Conservation (phyloP, 2,888 invertebrate species). For the Hypena proboscidalis region DNA sequence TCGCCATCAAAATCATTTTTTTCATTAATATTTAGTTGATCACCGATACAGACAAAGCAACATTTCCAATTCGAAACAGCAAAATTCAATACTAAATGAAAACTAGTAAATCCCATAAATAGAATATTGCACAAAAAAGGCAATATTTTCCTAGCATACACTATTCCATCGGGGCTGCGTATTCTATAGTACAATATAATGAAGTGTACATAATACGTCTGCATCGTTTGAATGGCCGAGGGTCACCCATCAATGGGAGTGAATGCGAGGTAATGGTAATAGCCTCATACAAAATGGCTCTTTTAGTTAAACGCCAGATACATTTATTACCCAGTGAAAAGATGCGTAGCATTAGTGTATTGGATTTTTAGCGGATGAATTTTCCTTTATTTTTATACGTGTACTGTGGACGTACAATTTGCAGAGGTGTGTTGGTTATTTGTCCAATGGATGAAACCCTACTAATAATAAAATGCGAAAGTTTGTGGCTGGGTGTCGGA, state of each 20-base stretch:
- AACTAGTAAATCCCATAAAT: too few species aligned
- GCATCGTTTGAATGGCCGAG: slow-evolving; percentile 44
- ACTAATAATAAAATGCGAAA: too few species aligned
- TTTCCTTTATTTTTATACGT: too few species aligned
- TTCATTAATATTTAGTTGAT: too few species aligned
- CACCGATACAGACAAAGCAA: too few species aligned
- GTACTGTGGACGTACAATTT: too few species aligned
- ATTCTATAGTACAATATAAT: slow-evolving; percentile 38
- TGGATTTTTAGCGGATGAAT: slow-evolving; percentile 20
- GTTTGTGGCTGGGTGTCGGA: too few species aligned
- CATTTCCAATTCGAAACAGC: too few species aligned
- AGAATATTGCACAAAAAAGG: slow-evolving; percentile 18
- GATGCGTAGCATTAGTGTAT: slow-evolving; percentile 32
- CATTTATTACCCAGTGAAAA: slow-evolving; percentile 42
- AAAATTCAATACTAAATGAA: too few species aligned
- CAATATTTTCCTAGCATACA: slow-evolving; percentile 22
- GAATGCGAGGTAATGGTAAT: slow-evolving; percentile 49
- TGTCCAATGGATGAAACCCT: too few species aligned
- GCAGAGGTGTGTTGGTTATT: too few species aligned
- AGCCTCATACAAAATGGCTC: slow-evolving; percentile 50
- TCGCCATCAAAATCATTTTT: too few species aligned
- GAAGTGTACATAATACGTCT: slow-evolving; percentile 43
- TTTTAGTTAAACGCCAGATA: slow-evolving; percentile 42
- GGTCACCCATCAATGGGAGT: slow-evolving; percentile 42
- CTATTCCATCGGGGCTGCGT: slow-evolving; percentile 26